phyloP scores from a whole-genome alignment of 2,888 invertebrate genomes.

The Drosophila ustulata region DNA sequence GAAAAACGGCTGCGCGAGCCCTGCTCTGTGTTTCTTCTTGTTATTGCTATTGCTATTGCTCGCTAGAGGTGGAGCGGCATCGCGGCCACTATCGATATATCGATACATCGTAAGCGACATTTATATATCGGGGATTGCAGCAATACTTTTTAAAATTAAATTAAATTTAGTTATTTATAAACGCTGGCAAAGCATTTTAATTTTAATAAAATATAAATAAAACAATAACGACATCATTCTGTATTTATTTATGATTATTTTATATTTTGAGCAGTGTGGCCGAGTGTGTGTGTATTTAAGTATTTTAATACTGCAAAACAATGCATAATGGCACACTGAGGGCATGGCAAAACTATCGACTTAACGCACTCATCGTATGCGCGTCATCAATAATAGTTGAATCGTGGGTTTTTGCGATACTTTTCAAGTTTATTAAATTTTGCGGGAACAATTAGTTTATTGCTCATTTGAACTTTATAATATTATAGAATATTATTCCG shows the following conservation, averaged over 20 bases:
- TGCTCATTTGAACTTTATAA: not conserved
- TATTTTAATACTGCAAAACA: not conserved
- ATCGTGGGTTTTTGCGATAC: not conserved
- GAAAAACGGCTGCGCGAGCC: constrained; percentile 67
- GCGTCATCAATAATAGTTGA: not conserved
- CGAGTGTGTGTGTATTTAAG: not conserved
- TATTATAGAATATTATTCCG: too few species aligned
- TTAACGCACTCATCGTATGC: not conserved
- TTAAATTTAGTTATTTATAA: too few species aligned
- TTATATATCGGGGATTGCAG: not conserved
- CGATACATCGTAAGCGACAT: not conserved
- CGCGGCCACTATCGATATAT: constrained; percentile 20
- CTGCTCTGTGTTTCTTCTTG: constrained; percentile 38
- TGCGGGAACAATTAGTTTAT: not conserved
- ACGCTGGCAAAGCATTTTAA: too few species aligned
- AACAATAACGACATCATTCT: not conserved
- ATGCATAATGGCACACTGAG: not conserved
- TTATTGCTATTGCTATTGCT: constrained; percentile 49
- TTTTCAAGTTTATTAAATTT: not conserved
- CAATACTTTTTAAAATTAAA: too few species aligned
- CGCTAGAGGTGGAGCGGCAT: constrained; percentile 36
- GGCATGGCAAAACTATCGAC: not conserved
- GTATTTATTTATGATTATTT: too few species aligned
- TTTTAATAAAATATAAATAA: not conserved
- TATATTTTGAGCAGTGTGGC: too few species aligned